Evolutionary conservation across 1,140 invertebrate species (phyloP).

Genomic region (Temnothorax curvispinosus): DNA sequence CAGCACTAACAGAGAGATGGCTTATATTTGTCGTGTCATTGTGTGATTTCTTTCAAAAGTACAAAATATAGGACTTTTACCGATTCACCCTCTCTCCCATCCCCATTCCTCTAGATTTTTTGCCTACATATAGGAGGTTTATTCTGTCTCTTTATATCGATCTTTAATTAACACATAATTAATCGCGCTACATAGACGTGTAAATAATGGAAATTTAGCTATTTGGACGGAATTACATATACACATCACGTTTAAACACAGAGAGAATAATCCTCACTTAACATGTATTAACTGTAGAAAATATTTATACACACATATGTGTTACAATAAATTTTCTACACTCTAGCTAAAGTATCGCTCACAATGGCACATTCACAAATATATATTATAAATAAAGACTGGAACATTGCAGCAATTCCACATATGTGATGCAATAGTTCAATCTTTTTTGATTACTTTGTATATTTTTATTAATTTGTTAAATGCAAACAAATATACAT

Average conservation of each 20-base stretch:
- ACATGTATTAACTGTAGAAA: slow-evolving; percentile 44
- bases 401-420: slow-evolving; percentile 29
- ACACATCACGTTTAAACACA: slow-evolving; percentile 7
- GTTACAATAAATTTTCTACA: slow-evolving; percentile 67
- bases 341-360: slow-evolving; percentile 63
- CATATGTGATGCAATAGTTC: slow-evolving; percentile 9
- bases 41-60: background rate
- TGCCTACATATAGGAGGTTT: background rate
- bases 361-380: slow-evolving; percentile 66
- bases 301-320: slow-evolving; percentile 67
- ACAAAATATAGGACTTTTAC: background rate
- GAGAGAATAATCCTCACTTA: slow-evolving; percentile 37
- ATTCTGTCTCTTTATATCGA: slow-evolving; percentile 16
- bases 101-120: background rate
- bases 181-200: background rate
- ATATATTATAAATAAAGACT: slow-evolving; percentile 57
- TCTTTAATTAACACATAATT: slow-evolving; percentile 4
- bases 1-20: background rate
- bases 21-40: background rate
- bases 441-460: slow-evolving; percentile 27
- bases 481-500: background rate
- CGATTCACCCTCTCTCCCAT: background rate
- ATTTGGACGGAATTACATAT: background rate
- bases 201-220: background rate
- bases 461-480: slow-evolving; percentile 37